Base-by-base conservation (phyloP, 2,797 vertebrate genomes). In the Hypotaenidia okinawae region DNA sequence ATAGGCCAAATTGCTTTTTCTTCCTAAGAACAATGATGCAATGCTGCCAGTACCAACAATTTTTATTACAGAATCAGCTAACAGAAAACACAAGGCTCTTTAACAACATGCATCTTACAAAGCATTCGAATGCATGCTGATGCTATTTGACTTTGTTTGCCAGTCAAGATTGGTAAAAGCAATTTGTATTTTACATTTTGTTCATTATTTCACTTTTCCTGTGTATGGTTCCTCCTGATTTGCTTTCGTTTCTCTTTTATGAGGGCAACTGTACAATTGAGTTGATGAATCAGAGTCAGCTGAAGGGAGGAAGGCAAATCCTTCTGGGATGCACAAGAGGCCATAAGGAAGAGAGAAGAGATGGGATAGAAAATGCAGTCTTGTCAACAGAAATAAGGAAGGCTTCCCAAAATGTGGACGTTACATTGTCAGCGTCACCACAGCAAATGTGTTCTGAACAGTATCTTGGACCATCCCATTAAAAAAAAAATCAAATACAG, bases 11-110 rank as follows among this genome's bases (percentile, higher is more conserved):
- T 83, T 89, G 78, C 54, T 94, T 96, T 95, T 95, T 81, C 86
- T 95, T 89, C 43, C 85, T 83, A 80, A 80, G 90, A 93, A 95
- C 90, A 95, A 96, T 95, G 95, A 93, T 94, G 78, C 49, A 64
- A 59, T 41, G 41, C 84, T 96, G 88, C 91, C 90, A 96, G 92
- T 72, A 94, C 90, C 93, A 95, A 94, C 88, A 96, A 77, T 97
- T 94, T 93, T 92, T 95, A 87, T 94, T 96, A 94, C 83, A 94
- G 90, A 95, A 80, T 85, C 93, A 89, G 91, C 78, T 95, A 95
- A 96, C 80, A 89, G 62, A 91, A 96, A 97, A 95, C 96, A 96
- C 91, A 89, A 82, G 84, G 62, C 59, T 82, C 49, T 83, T 86
- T 92, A 95, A 89, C 4, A 5, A 94, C 64, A 70, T 41, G 27